Base-by-base conservation (phyloP, 2,797 vertebrate genomes). In the Eutrigla gurnardus region DNA sequence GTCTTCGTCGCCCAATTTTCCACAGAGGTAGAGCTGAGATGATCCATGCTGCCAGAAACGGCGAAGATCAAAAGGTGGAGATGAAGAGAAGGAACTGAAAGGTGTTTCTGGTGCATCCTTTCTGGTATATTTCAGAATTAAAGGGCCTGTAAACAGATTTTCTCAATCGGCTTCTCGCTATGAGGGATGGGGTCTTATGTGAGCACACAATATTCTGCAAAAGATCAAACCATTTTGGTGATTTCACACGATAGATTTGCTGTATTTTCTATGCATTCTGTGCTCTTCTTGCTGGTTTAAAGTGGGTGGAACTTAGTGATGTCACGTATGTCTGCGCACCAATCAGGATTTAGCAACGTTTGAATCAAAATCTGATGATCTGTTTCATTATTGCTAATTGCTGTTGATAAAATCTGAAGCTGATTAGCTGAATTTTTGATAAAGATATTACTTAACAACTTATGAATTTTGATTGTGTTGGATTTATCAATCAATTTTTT, bases 11-110 rank as follows among this genome's bases (percentile, higher is more conserved):
- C 39, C 9, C 18, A 64, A 13, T 71, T 65, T 55, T 57, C 15
- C 65, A 15, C 9, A 47, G 32, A 75, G 25, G 45, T 17, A 35
- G 9, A 7, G 47, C 14, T 76, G 36, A 12, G 39, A 35, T n/a
- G 43, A 65, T 33, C 39, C 49, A 67, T 11, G 36, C 42, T n/a
- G 45, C 50, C 32, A 43, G 58, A 90, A 85, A 75, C 35, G 4
- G 53, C 11, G 10, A 57, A 69, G 86, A 86, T 82, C 62, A 86
- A 73, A 78, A 17, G 17, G 39, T 65, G 33, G 32, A 45, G 37
- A 45, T 52, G 32, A 66, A 65, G 50, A 18, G 33, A 65, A 40
- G 46, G 49, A 46, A n/a, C 4, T 73, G 61, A 33, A n/a, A 36
- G 47, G 67, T 54, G 82, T 67, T 36, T 15, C 47, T 75, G 78